Evolutionary conservation across 1,140 invertebrate genomes (phyloP), one percentile per base, ranked within the genome.

Genomic region (Lepidurus arcticus): DNA sequence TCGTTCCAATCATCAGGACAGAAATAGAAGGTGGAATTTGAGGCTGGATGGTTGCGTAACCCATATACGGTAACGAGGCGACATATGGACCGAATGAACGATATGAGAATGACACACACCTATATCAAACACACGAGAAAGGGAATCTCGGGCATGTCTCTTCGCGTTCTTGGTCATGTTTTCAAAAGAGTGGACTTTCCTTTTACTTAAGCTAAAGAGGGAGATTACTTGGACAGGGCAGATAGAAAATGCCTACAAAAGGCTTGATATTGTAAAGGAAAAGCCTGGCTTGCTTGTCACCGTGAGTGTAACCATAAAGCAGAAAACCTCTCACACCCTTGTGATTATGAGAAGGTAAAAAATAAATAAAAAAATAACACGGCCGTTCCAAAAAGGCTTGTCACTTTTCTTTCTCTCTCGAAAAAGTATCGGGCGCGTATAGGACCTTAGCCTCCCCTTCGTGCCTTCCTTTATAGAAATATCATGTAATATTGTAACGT

Each of bases 281-380:
- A 65, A 21, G 53, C 53, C 21, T 65, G 53, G 21, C 21, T 65
- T 65, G 53, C 53, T 65, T 65, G 53, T 65, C 53, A 21, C 7
- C 21, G 16, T 65, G 7, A 65, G 53, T 47, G 21, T 3, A 65
- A 65, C 53, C 53, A 16, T 65, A 65, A 65, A 65, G 53, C 53
- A 65, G 53, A 16, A 65, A 65, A 16, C 53, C 53, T 16, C 53
- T 65, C 53, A 65, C 53, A 65, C 53, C 53, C 21, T 21, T 65
- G 16, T 65, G 53, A 65, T 65, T 65, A 65, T 16, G 21, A 9
- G 53, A 65, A 65, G 53, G 53, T 65, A 65, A 65, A 65, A 65
- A 65, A 65, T 3, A 10, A 13, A 0, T 26, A 26, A 26, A 26
- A 26, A 26, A 26, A 26, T 34, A 2, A 34, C 34, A 34, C 34